Conservation (phyloP, 2,113 vertebrate genomes). For the Crotalus horridus region DNA sequence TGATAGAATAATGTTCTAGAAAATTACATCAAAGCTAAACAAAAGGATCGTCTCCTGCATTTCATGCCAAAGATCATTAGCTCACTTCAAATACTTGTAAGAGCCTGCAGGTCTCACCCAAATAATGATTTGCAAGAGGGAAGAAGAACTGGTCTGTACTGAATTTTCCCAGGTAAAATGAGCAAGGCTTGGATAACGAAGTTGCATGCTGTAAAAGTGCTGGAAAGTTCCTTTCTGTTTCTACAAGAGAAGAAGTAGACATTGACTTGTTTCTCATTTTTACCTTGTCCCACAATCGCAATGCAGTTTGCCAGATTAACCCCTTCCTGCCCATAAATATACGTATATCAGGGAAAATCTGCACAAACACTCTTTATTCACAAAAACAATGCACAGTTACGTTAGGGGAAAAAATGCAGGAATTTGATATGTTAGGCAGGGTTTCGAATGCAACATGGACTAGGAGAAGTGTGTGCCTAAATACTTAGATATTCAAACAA, state of each 20-base stretch:
- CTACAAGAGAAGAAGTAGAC: neutral
- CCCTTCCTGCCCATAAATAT: neutral
- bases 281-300: neutral
- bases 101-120: constrained; percentile 1
- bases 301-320: neutral
- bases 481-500: neutral
- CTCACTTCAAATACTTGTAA: neutral
- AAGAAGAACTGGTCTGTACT: neutral
- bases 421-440: neutral
- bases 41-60: neutral
- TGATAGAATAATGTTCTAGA: neutral
- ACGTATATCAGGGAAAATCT: neutral
- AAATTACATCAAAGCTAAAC: neutral
- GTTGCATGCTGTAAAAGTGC: neutral
- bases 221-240: neutral
- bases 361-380: neutral
- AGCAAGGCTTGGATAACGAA: neutral
- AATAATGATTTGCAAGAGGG: neutral
- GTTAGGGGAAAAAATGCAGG: neutral
- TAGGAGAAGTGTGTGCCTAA: neutral
- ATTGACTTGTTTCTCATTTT: neutral
- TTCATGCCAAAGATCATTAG: neutral
- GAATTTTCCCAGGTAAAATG: neutral
- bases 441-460: neutral
- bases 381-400: neutral